Base-by-base conservation (phyloP, 2,797 vertebrate genomes). In the Crenichthys baileyi region DNA sequence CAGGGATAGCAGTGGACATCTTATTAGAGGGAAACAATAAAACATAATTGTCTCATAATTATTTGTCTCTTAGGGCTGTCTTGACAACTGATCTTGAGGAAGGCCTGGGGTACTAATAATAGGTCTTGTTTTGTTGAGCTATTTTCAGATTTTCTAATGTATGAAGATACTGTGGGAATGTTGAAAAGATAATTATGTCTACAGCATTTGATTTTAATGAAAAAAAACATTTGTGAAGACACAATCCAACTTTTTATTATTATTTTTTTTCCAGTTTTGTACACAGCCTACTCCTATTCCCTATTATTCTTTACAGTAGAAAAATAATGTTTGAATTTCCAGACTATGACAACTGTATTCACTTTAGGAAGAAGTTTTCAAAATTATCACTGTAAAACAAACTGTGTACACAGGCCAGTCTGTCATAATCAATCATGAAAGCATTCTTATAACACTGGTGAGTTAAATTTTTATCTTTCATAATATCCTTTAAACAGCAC, bases 261-360 rank as follows among this genome's bases (percentile, higher is more conserved):
- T 29, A 22, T 22, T 79, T 70, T 83, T 12, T 50, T 50, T 67
- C 79, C 78, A 82, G 18, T 87, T 90, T 87, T 31, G 87, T 89
- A 90, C 73, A 90, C 79, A 85, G 61, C 31, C 75, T 87, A 87
- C 67, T 85, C 29, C 78, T 83, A 72, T 68, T 77, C 56, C 79
- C 58, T 83, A 78, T 73, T 85, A 63, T 85, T 87, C 63, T 89
- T 90, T 93, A 90, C 83, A 88, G 91, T 95, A 95, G 79, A 95
- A 96, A 95, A 95, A 95, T 93, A 95, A 92, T 81, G 73, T 92
- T 90, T 90, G 88, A 81, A 93, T 92, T 89, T 85, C 36, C 87
- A 83, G 85, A 91, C 79, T 80, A 84, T 86, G 83, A 88, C 77
- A 85, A 26, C 85, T 90, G 79, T 82, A 75, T 83, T 85, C 72